These are phyloP conservation scores for Sussaba pulchella DNA, from an alignment of 2,888 invertebrate species.

Conservation along the genomic window DNA sequence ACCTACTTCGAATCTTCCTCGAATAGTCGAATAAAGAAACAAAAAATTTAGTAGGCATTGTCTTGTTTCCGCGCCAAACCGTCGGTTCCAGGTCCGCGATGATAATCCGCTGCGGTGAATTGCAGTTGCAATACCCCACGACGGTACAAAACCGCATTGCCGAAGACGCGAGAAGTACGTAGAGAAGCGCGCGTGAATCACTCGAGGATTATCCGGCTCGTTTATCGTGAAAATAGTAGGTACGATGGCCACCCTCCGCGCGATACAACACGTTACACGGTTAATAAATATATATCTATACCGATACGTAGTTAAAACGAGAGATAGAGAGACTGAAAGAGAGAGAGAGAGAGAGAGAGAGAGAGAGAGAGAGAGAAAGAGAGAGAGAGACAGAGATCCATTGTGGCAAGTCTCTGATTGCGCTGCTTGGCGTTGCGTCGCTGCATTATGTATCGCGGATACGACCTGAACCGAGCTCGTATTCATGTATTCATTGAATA, in stretches of 20 bases:
- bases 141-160: constrained; percentile 35
- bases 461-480: constrained; percentile 69
- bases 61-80: not conserved
- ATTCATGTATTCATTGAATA: constrained; percentile 82
- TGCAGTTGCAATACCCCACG: constrained; percentile 11
- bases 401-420: constrained; percentile 66
- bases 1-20: too few relatives aligned
- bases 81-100: not conserved
- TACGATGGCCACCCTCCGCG: constrained; percentile 5
- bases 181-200: constrained; percentile 64
- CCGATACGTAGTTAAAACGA: too few relatives aligned
- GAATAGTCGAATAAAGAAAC: not conserved
- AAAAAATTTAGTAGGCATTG: not conserved
- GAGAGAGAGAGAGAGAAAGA: too few relatives aligned
- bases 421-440: constrained; percentile 54
- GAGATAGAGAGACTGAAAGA: too few relatives aligned
- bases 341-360: too few relatives aligned
- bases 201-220: constrained; percentile 77
- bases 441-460: constrained; percentile 69
- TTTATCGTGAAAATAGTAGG: constrained; percentile 76
- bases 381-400: too few relatives aligned
- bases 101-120: constrained; percentile 17
- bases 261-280: constrained; percentile 61
- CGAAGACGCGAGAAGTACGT: constrained; percentile 29
- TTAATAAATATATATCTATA: constrained; percentile 36